phyloP scores from a whole-genome alignment of 2,113 vertebrate genomes.

The Eptesicus fuscus region DNA sequence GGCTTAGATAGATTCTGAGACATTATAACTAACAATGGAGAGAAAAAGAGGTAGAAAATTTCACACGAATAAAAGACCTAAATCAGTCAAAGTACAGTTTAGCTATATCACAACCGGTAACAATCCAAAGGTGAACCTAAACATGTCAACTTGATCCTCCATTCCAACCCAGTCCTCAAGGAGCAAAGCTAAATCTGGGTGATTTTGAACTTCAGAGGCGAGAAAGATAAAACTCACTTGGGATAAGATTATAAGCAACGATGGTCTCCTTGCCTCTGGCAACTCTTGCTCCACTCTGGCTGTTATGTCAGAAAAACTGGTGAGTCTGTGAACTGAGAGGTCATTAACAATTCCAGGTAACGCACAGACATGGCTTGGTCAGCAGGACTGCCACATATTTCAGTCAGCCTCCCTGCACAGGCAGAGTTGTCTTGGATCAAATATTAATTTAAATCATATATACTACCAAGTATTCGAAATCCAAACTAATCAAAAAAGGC shows the following conservation, averaged over 20 bases:
- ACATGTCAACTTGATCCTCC: neutral
- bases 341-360: neutral
- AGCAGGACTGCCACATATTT: neutral
- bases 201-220: neutral
- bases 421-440: neutral
- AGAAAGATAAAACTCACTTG: neutral
- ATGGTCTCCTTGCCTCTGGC: neutral
- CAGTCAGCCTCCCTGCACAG: neutral
- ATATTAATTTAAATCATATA: neutral
- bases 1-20: neutral
- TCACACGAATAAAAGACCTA: neutral
- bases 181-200: neutral
- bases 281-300: neutral
- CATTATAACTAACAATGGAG: neutral
- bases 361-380: neutral
- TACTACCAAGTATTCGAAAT: conserved; percentile 23
- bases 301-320: neutral
- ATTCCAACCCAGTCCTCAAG: neutral
- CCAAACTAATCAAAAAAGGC: neutral
- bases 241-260: conserved; percentile 6
- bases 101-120: neutral
- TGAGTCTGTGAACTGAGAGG: neutral
- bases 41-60: neutral
- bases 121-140: neutral
- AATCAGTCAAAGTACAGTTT: neutral